Conservation (phyloP, 2,797 vertebrate species). For the Centroberyx gerrardi region DNA sequence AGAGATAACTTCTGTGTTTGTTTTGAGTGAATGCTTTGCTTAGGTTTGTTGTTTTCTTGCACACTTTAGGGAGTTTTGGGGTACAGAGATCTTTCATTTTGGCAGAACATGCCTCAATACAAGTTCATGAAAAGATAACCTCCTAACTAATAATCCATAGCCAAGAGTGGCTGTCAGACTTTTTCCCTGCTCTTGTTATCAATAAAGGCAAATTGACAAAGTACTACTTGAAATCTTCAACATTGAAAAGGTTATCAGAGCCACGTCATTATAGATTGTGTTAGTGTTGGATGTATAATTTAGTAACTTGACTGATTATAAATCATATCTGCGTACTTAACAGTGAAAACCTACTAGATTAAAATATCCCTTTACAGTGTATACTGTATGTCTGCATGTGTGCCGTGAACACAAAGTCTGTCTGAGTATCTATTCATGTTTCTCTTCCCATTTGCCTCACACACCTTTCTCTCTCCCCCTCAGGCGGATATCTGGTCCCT, state of each 20-base stretch:
- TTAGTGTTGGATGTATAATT: no score
- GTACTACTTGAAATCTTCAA: not conserved
- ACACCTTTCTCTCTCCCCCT: not conserved
- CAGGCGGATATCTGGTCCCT: slow-evolving; percentile 99
- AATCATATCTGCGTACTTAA: not conserved
- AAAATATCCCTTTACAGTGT: not conserved
- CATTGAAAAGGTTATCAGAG: not conserved
- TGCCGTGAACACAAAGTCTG: no score
- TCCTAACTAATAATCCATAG: not conserved
- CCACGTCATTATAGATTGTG: no score
- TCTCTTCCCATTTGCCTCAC: not conserved
- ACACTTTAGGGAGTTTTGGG: not conserved
- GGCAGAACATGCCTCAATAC: no score
- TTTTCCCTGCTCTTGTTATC: not conserved
- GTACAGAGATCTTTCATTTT: no score
- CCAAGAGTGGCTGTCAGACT: not conserved
- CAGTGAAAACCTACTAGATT: not conserved
- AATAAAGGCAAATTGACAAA: not conserved
- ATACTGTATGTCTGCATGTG: not conserved
- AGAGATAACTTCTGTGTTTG: slow-evolving; percentile 2
- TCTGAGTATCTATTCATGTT: not conserved
- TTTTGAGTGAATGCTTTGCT: slow-evolving; percentile 9
- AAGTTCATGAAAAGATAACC: no score
- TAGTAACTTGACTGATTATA: not conserved
- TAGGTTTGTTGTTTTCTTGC: not conserved